Evolutionary conservation across 2,797 vertebrate species (phyloP), one percentile per base, ranked within the genome.

Genomic region (Hyperoplus immaculatus): DNA sequence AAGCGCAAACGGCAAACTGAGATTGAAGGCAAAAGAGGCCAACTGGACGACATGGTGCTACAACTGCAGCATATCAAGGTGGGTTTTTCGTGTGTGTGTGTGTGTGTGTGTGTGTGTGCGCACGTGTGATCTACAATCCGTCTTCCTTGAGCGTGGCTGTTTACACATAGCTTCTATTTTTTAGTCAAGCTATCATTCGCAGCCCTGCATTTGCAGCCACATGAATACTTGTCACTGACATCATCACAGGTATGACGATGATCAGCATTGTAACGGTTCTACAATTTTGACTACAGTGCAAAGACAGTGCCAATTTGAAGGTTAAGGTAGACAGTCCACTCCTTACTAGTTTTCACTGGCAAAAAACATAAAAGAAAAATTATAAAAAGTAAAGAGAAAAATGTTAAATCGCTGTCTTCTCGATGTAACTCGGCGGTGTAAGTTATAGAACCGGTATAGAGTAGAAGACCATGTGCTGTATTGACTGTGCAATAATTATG

Each of bases 41-140:
- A 99, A 94, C 96, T 99, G 3, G 98, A 99, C 78, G 97, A 98
- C 78, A 95, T 98, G 92, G 97, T 98, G 88, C 95, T 99, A 82
- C 97, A 98, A 86, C 95, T 98, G 87, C 98, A 99, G 92, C 97
- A 99, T 94, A 96, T 98, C 89, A 99, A 98, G 97, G 98, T 99
- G 94, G 93, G 87, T 88, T 43, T 58, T 58, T 67, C 46, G 10
- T 53, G 14, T 74, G 29, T 69, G 62, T 49, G 41, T 75, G 58
- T 58, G 16, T 56, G 45, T 59, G 8, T 50, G 16, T 62, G 21
- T 50, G n/a, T 47, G 8, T n/a, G 0, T 21, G 21, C 21, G 21
- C 21, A 1, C 21, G 21, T 21, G 21, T 21, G 21, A 21, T 15
- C 8, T 42, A 42, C 29, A 43, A 18, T 39, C 56, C 13, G n/a